These are phyloP conservation scores for Strigamia transsilvanica DNA, from an alignment of 2,888 invertebrate genomes.

Conservation along the genomic window DNA sequence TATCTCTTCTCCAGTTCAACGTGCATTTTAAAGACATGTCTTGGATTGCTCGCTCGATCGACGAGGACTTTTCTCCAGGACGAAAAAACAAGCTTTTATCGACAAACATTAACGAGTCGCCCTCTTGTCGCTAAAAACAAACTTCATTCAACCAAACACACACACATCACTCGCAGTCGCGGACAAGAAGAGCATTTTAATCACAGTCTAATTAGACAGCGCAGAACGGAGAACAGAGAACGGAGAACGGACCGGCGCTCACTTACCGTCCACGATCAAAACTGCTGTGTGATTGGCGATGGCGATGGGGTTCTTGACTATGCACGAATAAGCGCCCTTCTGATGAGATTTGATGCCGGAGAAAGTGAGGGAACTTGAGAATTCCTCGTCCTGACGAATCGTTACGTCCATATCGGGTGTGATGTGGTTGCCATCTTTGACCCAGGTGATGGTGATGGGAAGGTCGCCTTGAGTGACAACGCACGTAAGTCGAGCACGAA, in stretches of 20 bases:
- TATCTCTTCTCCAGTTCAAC: background rate
- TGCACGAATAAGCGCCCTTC: conserved; percentile 56
- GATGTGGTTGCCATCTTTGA: conserved; percentile 62
- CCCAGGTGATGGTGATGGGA: conserved; percentile 65
- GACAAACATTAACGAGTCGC: background rate
- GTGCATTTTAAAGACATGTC: conserved; percentile 4
- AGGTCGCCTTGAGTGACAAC: conserved; percentile 61
- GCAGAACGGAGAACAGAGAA: no score
- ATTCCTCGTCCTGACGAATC: conserved; percentile 56
- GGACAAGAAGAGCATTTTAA: background rate
- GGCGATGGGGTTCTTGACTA: conserved; percentile 55
- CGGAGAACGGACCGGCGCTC: no score
- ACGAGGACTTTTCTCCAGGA: background rate
- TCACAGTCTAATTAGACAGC: background rate
- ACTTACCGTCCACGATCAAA: conserved; percentile 55
- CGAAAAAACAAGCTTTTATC: background rate
- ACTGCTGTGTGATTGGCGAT: conserved; percentile 56
- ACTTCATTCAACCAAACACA: background rate
- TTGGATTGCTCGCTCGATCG: background rate
- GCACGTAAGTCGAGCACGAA: conserved; percentile 56
- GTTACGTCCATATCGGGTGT: conserved; percentile 53
- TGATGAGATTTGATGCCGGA: conserved; percentile 55
- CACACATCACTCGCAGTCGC: background rate
- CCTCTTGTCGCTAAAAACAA: background rate
- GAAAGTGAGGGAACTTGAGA: conserved; percentile 57